These are phyloP conservation scores for Drosophila setosimentum DNA, from an alignment of 2,888 invertebrate genomes.

Conservation along the genomic window DNA sequence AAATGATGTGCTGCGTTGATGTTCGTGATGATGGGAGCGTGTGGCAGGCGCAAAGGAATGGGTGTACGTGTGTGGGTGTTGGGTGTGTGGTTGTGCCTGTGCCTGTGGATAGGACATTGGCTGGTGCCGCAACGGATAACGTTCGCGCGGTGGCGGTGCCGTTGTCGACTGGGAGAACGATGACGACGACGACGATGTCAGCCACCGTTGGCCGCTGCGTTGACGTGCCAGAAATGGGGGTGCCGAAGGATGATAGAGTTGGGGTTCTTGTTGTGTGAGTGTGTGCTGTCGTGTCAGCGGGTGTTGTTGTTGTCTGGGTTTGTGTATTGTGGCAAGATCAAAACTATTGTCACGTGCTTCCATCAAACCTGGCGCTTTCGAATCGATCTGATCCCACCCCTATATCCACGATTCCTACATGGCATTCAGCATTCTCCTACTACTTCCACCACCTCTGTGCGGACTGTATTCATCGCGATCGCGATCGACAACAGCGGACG, in stretches of 20 bases:
- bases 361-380: constrained; percentile 80
- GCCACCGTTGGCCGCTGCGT: constrained; percentile 50
- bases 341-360: constrained; percentile 79
- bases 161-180: constrained; percentile 56
- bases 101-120: constrained; percentile 66
- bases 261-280: constrained; percentile 36
- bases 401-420: constrained; percentile 86
- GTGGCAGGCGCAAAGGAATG: constrained; percentile 16
- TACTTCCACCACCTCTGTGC: constrained; percentile 86
- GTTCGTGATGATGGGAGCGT: constrained; percentile 6
- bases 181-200: constrained; percentile 59
- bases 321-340: constrained; percentile 76
- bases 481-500: constrained; percentile 84
- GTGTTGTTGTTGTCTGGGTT: constrained; percentile 19
- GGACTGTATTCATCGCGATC: constrained; percentile 86
- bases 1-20: constrained; percentile 65
- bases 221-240: constrained; percentile 44
- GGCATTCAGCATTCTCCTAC: constrained; percentile 86
- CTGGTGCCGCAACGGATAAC: constrained; percentile 70
- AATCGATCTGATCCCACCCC: constrained; percentile 86
- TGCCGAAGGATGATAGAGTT: constrained; percentile 21
- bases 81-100: constrained; percentile 25
- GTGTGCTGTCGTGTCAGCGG: constrained; percentile 39
- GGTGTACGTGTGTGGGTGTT: constrained; percentile 23
- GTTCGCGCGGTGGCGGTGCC: constrained; percentile 59